Evolutionary conservation across 1,140 invertebrate genomes (phyloP).

Genomic region (Neodiprion lecontei): DNA sequence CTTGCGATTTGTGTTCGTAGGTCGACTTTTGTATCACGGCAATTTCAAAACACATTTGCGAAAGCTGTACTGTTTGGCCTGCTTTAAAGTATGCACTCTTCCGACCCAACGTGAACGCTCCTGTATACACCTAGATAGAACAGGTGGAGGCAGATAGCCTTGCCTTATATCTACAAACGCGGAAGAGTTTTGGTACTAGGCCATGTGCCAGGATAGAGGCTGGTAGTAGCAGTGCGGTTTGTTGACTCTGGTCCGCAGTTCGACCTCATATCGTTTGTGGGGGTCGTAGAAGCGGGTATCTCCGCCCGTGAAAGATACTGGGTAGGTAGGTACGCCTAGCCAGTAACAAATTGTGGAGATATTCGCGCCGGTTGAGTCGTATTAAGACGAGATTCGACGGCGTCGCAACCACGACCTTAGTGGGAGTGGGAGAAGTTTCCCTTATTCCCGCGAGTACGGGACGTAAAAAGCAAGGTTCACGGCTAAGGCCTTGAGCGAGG

Average conservation of each 20-base stretch:
- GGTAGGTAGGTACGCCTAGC: neutral
- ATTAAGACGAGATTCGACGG: neutral
- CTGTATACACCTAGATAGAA: too few relatives aligned
- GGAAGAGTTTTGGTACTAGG: neutral
- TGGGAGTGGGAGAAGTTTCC: too few relatives aligned
- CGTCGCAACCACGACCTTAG: neutral
- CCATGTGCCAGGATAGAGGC: neutral
- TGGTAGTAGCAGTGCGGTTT: neutral
- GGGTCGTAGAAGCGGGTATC: neutral
- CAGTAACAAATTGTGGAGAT: too few relatives aligned
- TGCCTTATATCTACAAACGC: neutral
- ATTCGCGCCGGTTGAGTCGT: neutral
- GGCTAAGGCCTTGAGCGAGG: too few relatives aligned
- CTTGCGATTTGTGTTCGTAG: too few relatives aligned
- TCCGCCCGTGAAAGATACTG: neutral
- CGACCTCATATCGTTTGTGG: neutral
- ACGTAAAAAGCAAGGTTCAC: too few relatives aligned
- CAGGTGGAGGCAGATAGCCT: neutral
- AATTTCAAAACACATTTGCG: too few relatives aligned
- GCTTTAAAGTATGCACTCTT: too few relatives aligned
- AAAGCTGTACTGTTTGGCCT: too few relatives aligned
- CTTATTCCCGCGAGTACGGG: too few relatives aligned
- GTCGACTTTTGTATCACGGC: too few relatives aligned
- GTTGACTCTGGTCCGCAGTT: slow-evolving; percentile 4
- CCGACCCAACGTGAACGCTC: too few relatives aligned